Base-by-base conservation (phyloP, 1,140 invertebrate species). In the Drosophila gunungcola region DNA sequence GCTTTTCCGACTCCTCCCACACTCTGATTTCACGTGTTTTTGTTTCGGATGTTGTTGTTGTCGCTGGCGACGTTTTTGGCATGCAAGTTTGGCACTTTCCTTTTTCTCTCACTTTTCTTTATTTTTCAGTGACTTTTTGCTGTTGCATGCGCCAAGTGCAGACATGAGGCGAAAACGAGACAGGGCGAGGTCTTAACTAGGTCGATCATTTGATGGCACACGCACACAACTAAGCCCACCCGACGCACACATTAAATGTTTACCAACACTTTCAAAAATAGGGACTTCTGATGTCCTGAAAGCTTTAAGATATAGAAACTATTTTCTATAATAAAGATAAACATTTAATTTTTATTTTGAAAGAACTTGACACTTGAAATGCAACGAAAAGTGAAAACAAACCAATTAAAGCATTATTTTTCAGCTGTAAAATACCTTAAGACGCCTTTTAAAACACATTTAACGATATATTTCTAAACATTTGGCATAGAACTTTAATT, bases 131-230 rank as follows among this genome's bases (percentile, higher is more conserved):
- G 61, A 42, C 43, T 81, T 65, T 77, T 73, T 41, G 68, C 54
- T 63, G 62, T 52, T 73, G 72, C 72, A 76, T 68, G 54, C 36
- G 45, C 65, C 52, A 80, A 80, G 61, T 81, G 67, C 75, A 48
- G 49, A 13, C 51, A 56, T 57, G n/a, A 32, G 64, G 63, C 48
- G 41, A 68, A 68, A 67, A 69, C 62, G 67, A 46, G 63, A 42
- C 67, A 43, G 42, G 77, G 49, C 68, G 73, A 76, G 57, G 27
- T 53, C 64, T 67, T 57, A 81, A 88, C 64, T 86, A 88, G 83
- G 83, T 86, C 78, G 63, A 78, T 78, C 56, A 68, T 81, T 76
- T 73, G 60, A 42, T 82, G 69, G 61, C 55, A 41, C 61, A 86
- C 56, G 25, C 49, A 43, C 43, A 56, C 13, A 41, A 43, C 49